Evolutionary conservation across 2,113 vertebrate genomes (phyloP).

Genomic region (Megalops atlanticus): DNA sequence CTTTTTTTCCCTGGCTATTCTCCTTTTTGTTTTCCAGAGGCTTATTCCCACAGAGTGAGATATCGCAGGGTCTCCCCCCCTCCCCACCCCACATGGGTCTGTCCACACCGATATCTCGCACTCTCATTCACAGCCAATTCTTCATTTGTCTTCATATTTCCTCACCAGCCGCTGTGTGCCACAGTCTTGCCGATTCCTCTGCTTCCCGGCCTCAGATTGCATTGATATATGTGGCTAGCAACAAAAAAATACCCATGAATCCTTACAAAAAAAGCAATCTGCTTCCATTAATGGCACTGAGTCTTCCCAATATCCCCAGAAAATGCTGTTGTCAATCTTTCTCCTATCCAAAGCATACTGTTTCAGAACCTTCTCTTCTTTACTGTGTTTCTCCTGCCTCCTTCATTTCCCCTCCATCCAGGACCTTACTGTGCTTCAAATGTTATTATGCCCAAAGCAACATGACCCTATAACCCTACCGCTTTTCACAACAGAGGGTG

Average conservation of each 20-base stretch:
- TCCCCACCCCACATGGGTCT: conserved; percentile 45
- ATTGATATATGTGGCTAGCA: conserved; percentile 73
- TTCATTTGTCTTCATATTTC: conserved; percentile 79
- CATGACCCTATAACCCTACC: not conserved
- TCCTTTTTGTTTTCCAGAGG: conserved; percentile 61
- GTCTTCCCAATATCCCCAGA: too few relatives aligned
- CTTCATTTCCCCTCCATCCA: too few relatives aligned
- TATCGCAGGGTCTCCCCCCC: conserved; percentile 59
- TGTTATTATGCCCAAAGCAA: not conserved
- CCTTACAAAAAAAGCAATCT: conserved; percentile 48
- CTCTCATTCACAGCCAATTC: conserved; percentile 69
- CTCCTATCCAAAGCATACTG: not conserved
- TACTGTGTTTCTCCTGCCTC: not conserved
- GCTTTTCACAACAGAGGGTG: too few relatives aligned
- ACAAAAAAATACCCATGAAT: conserved; percentile 79
- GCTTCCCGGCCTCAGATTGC: conserved; percentile 77
- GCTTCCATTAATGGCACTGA: conserved; percentile 21
- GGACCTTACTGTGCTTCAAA: conserved; percentile 3
- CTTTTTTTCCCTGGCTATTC: conserved; percentile 52
- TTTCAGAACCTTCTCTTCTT: not conserved
- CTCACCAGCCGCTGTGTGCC: conserved; percentile 69
- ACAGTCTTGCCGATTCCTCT: conserved; percentile 70
- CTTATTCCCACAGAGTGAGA: conserved; percentile 66
- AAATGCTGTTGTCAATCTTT: conserved; percentile 48
- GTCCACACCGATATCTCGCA: conserved; percentile 69